Evolutionary conservation across 2,797 vertebrate genomes (phyloP), one percentile per base, ranked within the genome.

Genomic region (Sibirionetta formosa): DNA sequence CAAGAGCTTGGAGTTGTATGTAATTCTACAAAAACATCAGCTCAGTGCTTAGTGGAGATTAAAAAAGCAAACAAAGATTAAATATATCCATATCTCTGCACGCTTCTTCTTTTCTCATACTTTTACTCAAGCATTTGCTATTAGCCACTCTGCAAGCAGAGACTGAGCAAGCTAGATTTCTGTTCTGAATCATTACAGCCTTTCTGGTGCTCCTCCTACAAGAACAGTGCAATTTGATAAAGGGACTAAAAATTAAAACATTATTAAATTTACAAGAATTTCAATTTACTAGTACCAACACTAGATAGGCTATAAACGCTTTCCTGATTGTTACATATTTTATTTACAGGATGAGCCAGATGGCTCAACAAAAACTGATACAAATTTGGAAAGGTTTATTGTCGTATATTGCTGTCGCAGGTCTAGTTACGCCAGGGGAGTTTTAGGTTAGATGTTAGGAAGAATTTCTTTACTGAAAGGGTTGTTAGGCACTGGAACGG

Each of bases 331-430:
- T 69, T 86, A 69, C 38, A 13, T 54, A 29, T 88, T 90, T 93
- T 83, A 90, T 86, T 96, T 82, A 85, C 35, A 64, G 69, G 36
- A 68, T 44, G 7, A 91, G 26, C 69, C 93, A 91, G 85, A 93
- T 84, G 77, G 88, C 80, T 76, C 46, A 84, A 69, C 46, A 90
- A 86, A 86, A 88, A 35, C 15, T 16, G 44, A 78, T 27, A 83
- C 8, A 48, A 64, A 73, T 83, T 72, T 86, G 77, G 58, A 95
- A 88, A 79, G n/a, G 35, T 82, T 90, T 84, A 79, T 84, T 86
- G 38, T 13, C 42, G 22, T 20, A 31, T 66, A 63, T 54, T 69
- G 18, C 68, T 40, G 69, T 6, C 11, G 16, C 48, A 80, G 27
- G 53, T 35, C 35, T 65, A n/a, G n/a, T n/a, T n/a, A n/a, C n/a